Evolutionary conservation across 2,797 vertebrate species (phyloP).

Genomic region (Alcedo atthis): DNA sequence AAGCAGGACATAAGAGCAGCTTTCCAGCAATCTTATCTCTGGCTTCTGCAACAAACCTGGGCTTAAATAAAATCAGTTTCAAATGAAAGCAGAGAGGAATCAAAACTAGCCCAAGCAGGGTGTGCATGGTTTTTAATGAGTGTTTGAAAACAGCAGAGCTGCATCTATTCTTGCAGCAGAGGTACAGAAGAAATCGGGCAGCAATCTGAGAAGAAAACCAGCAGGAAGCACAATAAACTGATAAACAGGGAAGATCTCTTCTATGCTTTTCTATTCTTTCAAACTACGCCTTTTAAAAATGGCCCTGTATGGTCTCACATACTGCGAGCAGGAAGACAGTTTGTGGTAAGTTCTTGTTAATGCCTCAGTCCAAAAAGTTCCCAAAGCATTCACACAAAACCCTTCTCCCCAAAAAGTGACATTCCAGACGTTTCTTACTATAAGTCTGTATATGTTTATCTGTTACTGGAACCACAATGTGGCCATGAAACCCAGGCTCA

Average conservation of each 20-base stretch:
- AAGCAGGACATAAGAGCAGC: neutral
- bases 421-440: neutral
- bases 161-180: neutral
- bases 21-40: neutral
- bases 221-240: neutral
- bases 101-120: neutral
- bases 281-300: neutral
- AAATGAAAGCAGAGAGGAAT: neutral
- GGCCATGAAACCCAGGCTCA: slow-evolving; percentile 1
- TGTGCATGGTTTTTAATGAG: accelerated
- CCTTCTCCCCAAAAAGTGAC: neutral
- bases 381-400: neutral
- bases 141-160: neutral
- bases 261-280: neutral
- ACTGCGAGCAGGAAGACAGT: neutral
- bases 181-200: neutral
- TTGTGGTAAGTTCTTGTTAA: neutral
- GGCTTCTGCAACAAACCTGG: neutral
- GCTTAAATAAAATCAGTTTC: neutral
- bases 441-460: neutral
- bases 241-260: neutral
- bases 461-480: neutral
- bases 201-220: neutral
- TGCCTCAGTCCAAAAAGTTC: neutral
- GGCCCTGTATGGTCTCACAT: neutral